These are phyloP conservation scores for Sphaerophoria rueppellii DNA, from an alignment of 2,888 invertebrate species.

Conservation along the genomic window DNA sequence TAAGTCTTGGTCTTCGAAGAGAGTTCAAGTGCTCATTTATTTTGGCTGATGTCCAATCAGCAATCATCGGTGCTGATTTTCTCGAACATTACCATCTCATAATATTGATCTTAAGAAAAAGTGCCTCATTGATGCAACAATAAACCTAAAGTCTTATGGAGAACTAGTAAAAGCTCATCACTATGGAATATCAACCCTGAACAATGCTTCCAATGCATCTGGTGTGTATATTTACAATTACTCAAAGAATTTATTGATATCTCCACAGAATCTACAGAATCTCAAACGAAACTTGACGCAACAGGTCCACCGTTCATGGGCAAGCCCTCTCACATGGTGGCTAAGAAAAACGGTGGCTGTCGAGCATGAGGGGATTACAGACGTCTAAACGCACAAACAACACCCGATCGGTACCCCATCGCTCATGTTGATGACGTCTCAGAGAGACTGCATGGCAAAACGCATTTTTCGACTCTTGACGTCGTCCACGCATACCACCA, in stretches of 20 bases:
- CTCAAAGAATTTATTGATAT: slow-evolving; percentile 8
- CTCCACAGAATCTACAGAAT: background rate
- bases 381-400: slow-evolving; percentile 75
- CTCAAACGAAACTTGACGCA: background rate
- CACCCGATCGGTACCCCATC: slow-evolving; percentile 78
- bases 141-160: slow-evolving; percentile 6
- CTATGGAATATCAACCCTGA: slow-evolving; percentile 35
- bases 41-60: no score
- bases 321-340: slow-evolving; percentile 77
- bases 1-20: slow-evolving; percentile 67
- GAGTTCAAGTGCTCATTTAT: slow-evolving; percentile 72
- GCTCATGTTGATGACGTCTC: slow-evolving; percentile 24
- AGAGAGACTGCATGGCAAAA: no score
- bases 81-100: slow-evolving; percentile 25
- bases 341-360: slow-evolving; percentile 61
- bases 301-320: slow-evolving; percentile 8
- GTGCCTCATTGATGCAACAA: slow-evolving; percentile 24
- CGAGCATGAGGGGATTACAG: slow-evolving; percentile 76
- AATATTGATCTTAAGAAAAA: slow-evolving; percentile 20
- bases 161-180: background rate
- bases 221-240: background rate
- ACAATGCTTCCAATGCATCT: no score
- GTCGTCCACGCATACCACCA: slow-evolving; percentile 77
- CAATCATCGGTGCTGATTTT: slow-evolving; percentile 32
- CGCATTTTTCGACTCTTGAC: no score